Conservation (phyloP, 2,797 vertebrate genomes). For the Semotilus atromaculatus region DNA sequence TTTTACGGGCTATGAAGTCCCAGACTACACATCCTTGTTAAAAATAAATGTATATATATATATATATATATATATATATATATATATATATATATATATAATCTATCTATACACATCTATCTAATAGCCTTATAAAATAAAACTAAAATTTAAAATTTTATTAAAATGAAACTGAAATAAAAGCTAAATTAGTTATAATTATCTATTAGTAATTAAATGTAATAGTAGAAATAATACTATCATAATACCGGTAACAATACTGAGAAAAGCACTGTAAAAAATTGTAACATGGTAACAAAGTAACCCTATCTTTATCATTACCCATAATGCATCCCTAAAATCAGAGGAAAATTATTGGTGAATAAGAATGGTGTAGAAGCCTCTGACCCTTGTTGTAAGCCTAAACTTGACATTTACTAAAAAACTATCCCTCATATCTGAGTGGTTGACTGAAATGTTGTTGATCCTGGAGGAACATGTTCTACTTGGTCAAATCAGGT, state of each 20-base stretch:
- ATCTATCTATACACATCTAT: too few species aligned
- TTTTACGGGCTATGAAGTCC: neutral
- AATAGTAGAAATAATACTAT: neutral
- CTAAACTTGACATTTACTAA: neutral
- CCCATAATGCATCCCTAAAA: neutral
- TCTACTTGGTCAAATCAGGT: neutral
- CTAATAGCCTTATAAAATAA: too few species aligned
- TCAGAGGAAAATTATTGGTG: neutral
- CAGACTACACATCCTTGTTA: neutral
- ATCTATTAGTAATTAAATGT: too few species aligned
- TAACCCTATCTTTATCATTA: neutral
- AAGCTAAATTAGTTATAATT: neutral
- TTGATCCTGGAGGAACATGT: neutral
- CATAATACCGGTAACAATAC: neutral
- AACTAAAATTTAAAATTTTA: neutral
- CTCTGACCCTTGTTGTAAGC: neutral
- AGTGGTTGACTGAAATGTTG: neutral
- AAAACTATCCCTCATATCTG: neutral
- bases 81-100: too few species aligned
- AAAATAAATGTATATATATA: too few species aligned
- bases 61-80: too few species aligned
- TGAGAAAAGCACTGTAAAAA: neutral
- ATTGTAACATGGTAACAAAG: neutral
- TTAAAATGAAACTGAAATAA: neutral
- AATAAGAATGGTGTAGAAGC: neutral